Evolutionary conservation across 2,888 invertebrate species (phyloP), one percentile per base, ranked within the genome.

Genomic region (Melanchra persicariae): DNA sequence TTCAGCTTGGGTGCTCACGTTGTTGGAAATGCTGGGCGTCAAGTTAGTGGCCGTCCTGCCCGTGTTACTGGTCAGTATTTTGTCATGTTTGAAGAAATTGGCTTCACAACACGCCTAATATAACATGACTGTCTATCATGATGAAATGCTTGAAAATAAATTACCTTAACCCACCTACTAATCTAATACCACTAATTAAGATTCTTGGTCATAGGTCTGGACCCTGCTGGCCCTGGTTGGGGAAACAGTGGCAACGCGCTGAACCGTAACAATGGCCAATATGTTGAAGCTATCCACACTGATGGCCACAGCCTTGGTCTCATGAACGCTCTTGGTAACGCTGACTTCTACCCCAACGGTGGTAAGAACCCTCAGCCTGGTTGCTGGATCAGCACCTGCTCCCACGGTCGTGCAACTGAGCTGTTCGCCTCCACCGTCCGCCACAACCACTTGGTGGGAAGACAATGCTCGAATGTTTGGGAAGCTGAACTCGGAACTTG

Each of bases 1-100:
- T 92, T 91, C 89, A 95, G 95, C 83, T 90, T 95, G 77, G 95
- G 95, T 8, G 95, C 94, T 76, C 94, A 95, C 73, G 84, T 94
- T 10, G 93, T 93, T 1, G 95, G 94, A 3, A 90, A 85, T 24
- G 93, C 93, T 70, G 94, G 94, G 4, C 91, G 93, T 7, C 75
- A 77, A 1, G 84, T 88, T 49, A 81, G 88, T 9, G 84, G 91
- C 19, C 87, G 87, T 1, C 87, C 91, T 5, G 76, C 74, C 2
- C 89, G 94, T 69, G 83, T 95, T 34, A 94, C 95, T 58, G 94
- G 95, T 94, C 45, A 83, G 72, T 60, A 55, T 57, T 43, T 37
- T 64, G 5, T 22, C 8, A n/a, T 47, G 1, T 63, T 55, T 12
- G 2, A 43, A 26, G 1, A 24, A 9, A n/a, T 15, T 22, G 40